Evolutionary conservation across 2,888 invertebrate genomes (phyloP), one percentile per base, ranked within the genome.

Genomic region (Drosophila robusta): DNA sequence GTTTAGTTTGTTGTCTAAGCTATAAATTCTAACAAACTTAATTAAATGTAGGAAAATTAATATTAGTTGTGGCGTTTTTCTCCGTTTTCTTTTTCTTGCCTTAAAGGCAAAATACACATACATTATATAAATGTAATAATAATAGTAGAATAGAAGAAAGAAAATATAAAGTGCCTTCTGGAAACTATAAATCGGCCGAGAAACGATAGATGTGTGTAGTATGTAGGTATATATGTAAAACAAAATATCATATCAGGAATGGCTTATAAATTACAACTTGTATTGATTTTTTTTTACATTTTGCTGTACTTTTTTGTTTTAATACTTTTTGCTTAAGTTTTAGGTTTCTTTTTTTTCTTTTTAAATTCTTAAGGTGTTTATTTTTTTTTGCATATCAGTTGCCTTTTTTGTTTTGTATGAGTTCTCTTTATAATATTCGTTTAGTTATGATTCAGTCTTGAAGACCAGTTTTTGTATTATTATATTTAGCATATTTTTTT

Each of bases 11-110:
- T 78, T 63, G 38, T 67, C 80, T 72, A 76, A 51, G 75, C 78
- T 84, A 85, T 78, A 81, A 75, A 84, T 74, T 85, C 85, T 87
- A 89, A 87, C 85, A 81, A 83, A 85, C 89, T 85, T 89, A 87
- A 68, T 70, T 71, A 67, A 80, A 73, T 65, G 66, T 82, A 87
- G 82, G 82, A 85, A 89, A 87, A 87, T 65, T 68, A 87, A 79
- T 64, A 68, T 61, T 85, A 89, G 79, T 85, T 84, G 89, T 89
- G 85, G 87, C 87, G 87, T 60, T 87, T 76, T 70, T 64, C 32
- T 50, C 65, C 57, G 36, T 39, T 58, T 49, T 47, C 2, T n/a
- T 49, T 49, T 22, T 49, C 16, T 42, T 77, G 84, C 89, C 87
- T 83, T 78, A 87, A 41, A 88, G 83, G 78, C 83, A 12, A 46